A percentile compares a stretch with the other conserved stretches of the same genome.
Evolutionary conservation across 2,797 vertebrate genomes (phyloP).

Genomic region (Hylomyscus alleni): DNA sequence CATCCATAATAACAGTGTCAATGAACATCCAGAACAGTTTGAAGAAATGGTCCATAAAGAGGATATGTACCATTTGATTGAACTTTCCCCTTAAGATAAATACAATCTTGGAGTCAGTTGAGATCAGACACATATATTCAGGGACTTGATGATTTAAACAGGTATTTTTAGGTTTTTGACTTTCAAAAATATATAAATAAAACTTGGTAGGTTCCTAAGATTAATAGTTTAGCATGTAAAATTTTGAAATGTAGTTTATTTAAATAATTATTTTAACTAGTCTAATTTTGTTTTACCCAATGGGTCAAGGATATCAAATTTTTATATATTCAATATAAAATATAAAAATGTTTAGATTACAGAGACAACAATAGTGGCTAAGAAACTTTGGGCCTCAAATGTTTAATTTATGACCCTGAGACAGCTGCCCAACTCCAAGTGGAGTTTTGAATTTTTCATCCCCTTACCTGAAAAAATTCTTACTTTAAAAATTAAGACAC

Average conservation of each 20-base stretch:
- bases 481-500: background rate
- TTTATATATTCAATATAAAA: background rate
- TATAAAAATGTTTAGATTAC: background rate
- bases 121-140: background rate
- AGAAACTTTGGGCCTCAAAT: background rate
- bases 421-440: background rate
- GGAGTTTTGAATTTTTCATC: background rate
- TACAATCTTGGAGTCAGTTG: background rate
- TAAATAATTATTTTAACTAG: background rate
- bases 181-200: background rate
- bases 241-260: conserved; percentile 1
- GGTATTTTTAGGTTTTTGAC: background rate
- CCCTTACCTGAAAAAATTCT: background rate
- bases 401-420: background rate
- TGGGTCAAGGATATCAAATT: background rate
- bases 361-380: background rate
- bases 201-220: background rate
- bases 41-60: background rate
- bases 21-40: background rate
- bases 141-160: background rate
- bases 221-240: background rate
- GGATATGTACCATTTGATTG: background rate
- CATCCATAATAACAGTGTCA: background rate
- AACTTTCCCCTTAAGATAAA: background rate
- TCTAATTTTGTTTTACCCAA: background rate